phyloP scores from a whole-genome alignment of 2,888 invertebrate genomes.

The Salpingus planirostris region DNA sequence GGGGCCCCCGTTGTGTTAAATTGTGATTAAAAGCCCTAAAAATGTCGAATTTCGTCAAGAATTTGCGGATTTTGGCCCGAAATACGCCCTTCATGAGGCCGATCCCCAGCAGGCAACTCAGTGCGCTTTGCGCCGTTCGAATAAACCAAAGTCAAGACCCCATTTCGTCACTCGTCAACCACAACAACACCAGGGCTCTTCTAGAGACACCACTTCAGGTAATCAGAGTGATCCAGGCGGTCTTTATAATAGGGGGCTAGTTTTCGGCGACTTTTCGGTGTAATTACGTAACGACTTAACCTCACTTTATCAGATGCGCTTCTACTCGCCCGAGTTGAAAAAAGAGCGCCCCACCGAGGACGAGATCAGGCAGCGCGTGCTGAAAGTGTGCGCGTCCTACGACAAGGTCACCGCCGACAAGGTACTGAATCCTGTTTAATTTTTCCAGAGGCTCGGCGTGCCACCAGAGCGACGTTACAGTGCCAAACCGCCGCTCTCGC shows the following conservation, averaged over 20 bases:
- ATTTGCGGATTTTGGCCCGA: not conserved
- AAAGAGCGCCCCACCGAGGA: constrained; percentile 49
- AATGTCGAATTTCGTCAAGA: not conserved
- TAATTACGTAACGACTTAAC: not conserved
- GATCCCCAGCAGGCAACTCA: not conserved
- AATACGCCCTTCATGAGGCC: not conserved
- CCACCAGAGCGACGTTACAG: constrained; percentile 65
- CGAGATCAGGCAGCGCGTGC: constrained; percentile 69
- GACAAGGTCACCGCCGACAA: constrained; percentile 82
- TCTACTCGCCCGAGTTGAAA: constrained; percentile 35
- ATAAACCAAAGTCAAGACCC: not conserved
- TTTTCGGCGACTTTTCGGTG: not conserved
- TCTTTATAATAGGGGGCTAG: too few relatives aligned
- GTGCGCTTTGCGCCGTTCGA: not conserved
- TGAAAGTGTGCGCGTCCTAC: constrained; percentile 79
- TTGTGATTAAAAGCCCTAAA: too few relatives aligned
- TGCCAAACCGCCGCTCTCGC: constrained; percentile 64
- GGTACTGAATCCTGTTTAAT: constrained; percentile 50
- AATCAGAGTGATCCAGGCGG: too few relatives aligned
- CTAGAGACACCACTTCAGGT: too few relatives aligned
- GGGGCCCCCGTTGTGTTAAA: too few relatives aligned
- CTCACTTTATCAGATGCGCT: constrained; percentile 16
- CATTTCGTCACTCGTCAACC: not conserved
- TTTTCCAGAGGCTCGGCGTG: constrained; percentile 55
- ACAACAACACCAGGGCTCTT: too few relatives aligned